Percentiles rank a stretch among this genome's conserved stretches.
phyloP scores from a whole-genome alignment of 2,888 invertebrate species.

The Eumerus sabulonum region DNA sequence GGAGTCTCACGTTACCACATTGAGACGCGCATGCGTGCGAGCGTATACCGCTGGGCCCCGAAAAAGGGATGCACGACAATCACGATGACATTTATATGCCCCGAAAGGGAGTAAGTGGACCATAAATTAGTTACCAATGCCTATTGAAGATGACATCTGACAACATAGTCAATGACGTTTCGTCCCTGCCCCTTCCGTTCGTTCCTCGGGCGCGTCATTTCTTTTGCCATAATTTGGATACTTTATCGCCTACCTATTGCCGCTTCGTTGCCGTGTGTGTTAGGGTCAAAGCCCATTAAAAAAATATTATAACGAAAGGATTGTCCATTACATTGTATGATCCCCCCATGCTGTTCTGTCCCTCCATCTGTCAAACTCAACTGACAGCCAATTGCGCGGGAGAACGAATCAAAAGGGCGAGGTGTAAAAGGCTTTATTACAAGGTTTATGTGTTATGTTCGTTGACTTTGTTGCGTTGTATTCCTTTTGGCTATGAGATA shows the following conservation, averaged over 20 bases:
- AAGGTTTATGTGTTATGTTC: slow-evolving; percentile 65
- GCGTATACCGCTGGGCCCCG: slow-evolving; percentile 58
- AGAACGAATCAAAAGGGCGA: slow-evolving; percentile 15
- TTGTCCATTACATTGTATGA: too few relatives aligned
- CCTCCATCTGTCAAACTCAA: slow-evolving; percentile 65
- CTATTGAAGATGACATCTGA: slow-evolving; percentile 68
- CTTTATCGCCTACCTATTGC: slow-evolving; percentile 51
- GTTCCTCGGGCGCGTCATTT: slow-evolving; percentile 51
- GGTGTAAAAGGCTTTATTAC: slow-evolving; percentile 68
- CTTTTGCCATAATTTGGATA: slow-evolving; percentile 64
- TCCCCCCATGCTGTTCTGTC: slow-evolving; percentile 20
- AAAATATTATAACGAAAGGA: slow-evolving; percentile 51
- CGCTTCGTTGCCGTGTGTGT: slow-evolving; percentile 12
- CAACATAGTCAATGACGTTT: slow-evolving; percentile 64
- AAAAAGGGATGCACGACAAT: slow-evolving; percentile 62
- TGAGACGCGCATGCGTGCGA: slow-evolving; percentile 2
- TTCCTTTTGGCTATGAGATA: slow-evolving; percentile 31
- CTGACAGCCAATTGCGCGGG: slow-evolving; percentile 58
- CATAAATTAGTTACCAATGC: slow-evolving; percentile 67
- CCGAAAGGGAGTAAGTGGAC: slow-evolving; percentile 67
- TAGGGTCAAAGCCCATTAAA: slow-evolving; percentile 13
- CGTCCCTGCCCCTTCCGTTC: slow-evolving; percentile 15
- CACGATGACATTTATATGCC: slow-evolving; percentile 66
- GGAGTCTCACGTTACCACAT: slow-evolving; percentile 42
- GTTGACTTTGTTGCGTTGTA: slow-evolving; percentile 1